Conservation (phyloP, 2,113 vertebrate species). For the Chloropsis hardwickii region DNA sequence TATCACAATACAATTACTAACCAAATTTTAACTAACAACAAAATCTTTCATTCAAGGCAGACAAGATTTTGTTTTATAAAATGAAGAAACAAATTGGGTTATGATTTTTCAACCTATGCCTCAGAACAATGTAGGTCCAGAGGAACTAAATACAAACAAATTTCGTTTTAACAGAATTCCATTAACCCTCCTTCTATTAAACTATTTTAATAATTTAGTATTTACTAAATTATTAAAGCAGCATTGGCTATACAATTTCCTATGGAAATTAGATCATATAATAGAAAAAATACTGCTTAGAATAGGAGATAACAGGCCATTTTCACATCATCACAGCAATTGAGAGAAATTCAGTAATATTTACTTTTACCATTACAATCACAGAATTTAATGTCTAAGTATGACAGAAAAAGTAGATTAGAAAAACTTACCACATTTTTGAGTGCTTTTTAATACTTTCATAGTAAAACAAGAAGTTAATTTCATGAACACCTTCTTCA, state of each 20-base stretch:
- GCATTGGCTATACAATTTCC: not conserved
- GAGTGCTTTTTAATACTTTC: conserved; percentile 85
- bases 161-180: not conserved
- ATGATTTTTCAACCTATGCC: not conserved
- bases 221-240: not conserved
- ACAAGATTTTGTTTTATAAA: not conserved
- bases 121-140: not conserved
- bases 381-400: not conserved
- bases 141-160: not conserved
- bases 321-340: not conserved
- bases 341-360: not conserved
- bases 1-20: not conserved
- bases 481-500: conserved; percentile 96
- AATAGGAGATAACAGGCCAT: not conserved
- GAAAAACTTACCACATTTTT: conserved; percentile 82
- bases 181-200: not conserved
- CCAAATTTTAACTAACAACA: not conserved
- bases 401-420: not conserved
- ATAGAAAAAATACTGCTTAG: not conserved
- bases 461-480: conserved; percentile 98
- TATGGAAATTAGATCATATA: not conserved
- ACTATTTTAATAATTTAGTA: not conserved
- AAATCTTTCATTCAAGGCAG: not conserved
- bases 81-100: not conserved
- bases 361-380: not conserved